These are phyloP conservation scores for Incurvaria masculella DNA, from an alignment of 2,888 invertebrate species.

Conservation along the genomic window DNA sequence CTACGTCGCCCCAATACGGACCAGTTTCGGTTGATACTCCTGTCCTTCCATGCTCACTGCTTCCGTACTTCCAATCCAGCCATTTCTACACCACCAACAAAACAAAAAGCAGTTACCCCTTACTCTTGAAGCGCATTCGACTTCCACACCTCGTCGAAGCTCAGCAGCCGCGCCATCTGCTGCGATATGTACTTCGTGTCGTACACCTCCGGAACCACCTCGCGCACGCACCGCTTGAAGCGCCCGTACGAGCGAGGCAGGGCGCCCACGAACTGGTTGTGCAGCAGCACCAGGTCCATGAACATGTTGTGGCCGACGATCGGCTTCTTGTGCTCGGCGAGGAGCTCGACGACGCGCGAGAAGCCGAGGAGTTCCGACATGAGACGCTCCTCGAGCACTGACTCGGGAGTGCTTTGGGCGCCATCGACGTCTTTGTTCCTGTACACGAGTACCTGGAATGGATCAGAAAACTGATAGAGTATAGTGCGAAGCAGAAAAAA, in stretches of 20 bases:
- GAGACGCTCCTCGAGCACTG: slow-evolving; percentile 46
- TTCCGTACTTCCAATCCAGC: too few relatives aligned
- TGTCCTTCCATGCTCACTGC: too few relatives aligned
- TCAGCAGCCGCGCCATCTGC: slow-evolving; percentile 42
- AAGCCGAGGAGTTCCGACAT: slow-evolving; percentile 60
- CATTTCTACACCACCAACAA: too few relatives aligned
- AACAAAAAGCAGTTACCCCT: slow-evolving; percentile 22
- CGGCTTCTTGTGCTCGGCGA: slow-evolving; percentile 62
- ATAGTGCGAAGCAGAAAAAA: too few relatives aligned
- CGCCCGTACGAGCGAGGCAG: slow-evolving; percentile 61
- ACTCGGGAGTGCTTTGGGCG: slow-evolving; percentile 31
- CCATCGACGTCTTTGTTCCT: slow-evolving; percentile 39
- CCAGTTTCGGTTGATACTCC: too few relatives aligned
- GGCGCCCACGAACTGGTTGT: slow-evolving; percentile 68
- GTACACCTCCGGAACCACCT: slow-evolving; percentile 63
- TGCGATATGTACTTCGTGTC: slow-evolving; percentile 73
- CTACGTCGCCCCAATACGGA: too few relatives aligned
- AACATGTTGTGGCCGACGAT: slow-evolving; percentile 74
- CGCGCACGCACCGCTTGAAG: slow-evolving; percentile 62
- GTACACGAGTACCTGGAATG: slow-evolving; percentile 40
- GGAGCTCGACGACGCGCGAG: slow-evolving; percentile 59
- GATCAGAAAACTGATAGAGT: too few relatives aligned
- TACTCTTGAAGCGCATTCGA: slow-evolving; percentile 50
- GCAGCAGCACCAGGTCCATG: slow-evolving; percentile 65
- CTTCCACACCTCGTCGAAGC: slow-evolving; percentile 47